Base-by-base conservation (phyloP, 30 jellyfish, hydroid and myxozoan genomes). In the Cassiopea xamachana region DNA sequence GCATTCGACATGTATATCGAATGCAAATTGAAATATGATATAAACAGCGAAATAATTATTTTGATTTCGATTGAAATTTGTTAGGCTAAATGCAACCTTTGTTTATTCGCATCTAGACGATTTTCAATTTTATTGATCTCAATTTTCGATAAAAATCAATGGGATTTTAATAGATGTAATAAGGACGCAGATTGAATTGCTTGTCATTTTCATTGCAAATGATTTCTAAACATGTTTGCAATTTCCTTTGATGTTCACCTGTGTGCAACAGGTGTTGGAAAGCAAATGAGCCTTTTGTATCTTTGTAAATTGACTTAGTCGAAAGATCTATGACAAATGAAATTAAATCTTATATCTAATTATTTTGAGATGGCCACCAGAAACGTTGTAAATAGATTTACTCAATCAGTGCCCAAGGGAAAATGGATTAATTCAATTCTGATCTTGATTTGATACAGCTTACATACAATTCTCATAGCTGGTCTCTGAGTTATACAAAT, bases 201-300 rank as follows among this genome's bases (percentile, higher is more conserved):
- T 75, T 18, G 59, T 86, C n/a, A 50, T 70, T 86, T 86, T 75
- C 51, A 86, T 86, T 86, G 93, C 78, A 86, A 86, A 86, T 86
- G 93, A 86, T 75, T 86, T 86, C 87, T 76, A 86, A 86, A 86
- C 93, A 75, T 48, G 58, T 73, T 86, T 82, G 69, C 67, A 64
- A 82, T 82, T 82, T 82, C 81, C 90, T 71, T 17, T 17, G 60
- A 69, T 61, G 47, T 68, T 82, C 90, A 82, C 82, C 90, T 82
- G 90, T 82, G 45, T 64, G 82, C 50, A 73, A 58, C 90, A 82
- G 90, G 90, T 82, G 90, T 49, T 78, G 4, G 75, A 8, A 47
- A 49, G 58, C 39, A 43, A 71, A 71, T 71, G 80, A 71, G 58
- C 51, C 55, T 71, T 1, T 71, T 71, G 80, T 71, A 19, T 71